phyloP scores from a whole-genome alignment of 2,797 vertebrate species.

The Sciurus vulgaris region DNA sequence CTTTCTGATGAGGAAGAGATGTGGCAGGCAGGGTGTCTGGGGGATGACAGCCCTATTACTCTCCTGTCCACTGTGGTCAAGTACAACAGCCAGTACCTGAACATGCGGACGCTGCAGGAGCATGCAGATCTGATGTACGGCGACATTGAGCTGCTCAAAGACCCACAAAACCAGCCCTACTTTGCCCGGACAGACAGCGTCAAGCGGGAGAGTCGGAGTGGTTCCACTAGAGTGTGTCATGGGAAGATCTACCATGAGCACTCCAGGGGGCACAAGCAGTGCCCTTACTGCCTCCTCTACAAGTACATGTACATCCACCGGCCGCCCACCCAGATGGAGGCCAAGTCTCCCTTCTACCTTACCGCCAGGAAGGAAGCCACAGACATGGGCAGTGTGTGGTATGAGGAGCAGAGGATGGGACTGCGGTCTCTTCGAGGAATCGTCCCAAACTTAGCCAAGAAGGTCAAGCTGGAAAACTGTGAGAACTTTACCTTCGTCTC shows the following conservation, averaged over 20 bases:
- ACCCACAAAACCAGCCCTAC: conserved; percentile 80
- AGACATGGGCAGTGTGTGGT: conserved; percentile 74
- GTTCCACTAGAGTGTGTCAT: neutral
- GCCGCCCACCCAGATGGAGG: conserved; percentile 76
- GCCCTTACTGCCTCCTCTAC: conserved; percentile 82
- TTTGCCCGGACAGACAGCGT: conserved; percentile 83
- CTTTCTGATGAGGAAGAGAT: conserved; percentile 83
- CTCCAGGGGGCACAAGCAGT: conserved; percentile 81
- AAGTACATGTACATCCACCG: conserved; percentile 82
- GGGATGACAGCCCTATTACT: conserved; percentile 76
- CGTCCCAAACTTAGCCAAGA: conserved; percentile 83
- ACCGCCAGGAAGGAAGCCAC: conserved; percentile 78
- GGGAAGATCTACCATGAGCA: conserved; percentile 83
- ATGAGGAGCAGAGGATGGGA: conserved; percentile 84
- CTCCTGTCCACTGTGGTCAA: conserved; percentile 84
- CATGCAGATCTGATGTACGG: conserved; percentile 79
- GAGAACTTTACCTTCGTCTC: conserved; percentile 86
- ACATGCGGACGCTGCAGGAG: conserved; percentile 84
- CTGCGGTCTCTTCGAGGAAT: conserved; percentile 79
- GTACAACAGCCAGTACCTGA: conserved; percentile 86
- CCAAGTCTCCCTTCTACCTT: conserved; percentile 80
- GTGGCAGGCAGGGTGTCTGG: conserved; percentile 82
- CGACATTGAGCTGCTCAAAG: conserved; percentile 83
- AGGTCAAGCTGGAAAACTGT: conserved; percentile 83
- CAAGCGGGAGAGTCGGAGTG: conserved; percentile 83